phyloP scores from a whole-genome alignment of 2,797 vertebrate genomes.

The Cetoscarus ocellatus region DNA sequence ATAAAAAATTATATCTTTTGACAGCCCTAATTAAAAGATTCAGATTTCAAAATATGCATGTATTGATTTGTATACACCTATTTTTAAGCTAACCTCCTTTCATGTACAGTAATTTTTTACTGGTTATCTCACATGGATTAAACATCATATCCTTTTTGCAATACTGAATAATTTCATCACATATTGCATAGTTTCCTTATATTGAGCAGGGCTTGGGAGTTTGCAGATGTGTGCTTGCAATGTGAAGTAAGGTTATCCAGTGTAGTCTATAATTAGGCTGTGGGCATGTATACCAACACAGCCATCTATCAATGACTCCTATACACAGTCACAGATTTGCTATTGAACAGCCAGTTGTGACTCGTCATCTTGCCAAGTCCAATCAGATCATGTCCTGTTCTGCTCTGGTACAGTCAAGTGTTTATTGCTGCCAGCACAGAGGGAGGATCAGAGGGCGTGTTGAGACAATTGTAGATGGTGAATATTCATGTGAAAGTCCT shows the following conservation, averaged over 20 bases:
- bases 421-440: conserved; percentile 31
- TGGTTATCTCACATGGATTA: too few relatives aligned
- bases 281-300: conserved; percentile 25
- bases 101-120: too few relatives aligned
- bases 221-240: conserved; percentile 8
- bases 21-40: too few relatives aligned
- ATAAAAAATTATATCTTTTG: too few relatives aligned
- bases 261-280: conserved; percentile 40
- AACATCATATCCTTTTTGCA: too few relatives aligned
- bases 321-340: conserved; percentile 32
- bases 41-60: too few relatives aligned
- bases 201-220: neutral
- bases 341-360: conserved; percentile 44
- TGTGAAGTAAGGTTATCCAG: conserved; percentile 17
- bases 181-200: too few relatives aligned
- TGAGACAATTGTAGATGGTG: conserved; percentile 6
- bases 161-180: too few relatives aligned
- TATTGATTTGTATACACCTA: too few relatives aligned
- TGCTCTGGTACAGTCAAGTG: conserved; percentile 30
- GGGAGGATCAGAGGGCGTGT: conserved; percentile 12
- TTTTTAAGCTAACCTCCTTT: too few relatives aligned
- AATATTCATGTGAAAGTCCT: conserved; percentile 27
- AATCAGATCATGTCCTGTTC: conserved; percentile 31
- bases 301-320: conserved; percentile 39
- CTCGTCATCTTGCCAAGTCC: conserved; percentile 27